Conservation (phyloP, 2,797 vertebrate genomes). For the Silurus lanzhouensis region DNA sequence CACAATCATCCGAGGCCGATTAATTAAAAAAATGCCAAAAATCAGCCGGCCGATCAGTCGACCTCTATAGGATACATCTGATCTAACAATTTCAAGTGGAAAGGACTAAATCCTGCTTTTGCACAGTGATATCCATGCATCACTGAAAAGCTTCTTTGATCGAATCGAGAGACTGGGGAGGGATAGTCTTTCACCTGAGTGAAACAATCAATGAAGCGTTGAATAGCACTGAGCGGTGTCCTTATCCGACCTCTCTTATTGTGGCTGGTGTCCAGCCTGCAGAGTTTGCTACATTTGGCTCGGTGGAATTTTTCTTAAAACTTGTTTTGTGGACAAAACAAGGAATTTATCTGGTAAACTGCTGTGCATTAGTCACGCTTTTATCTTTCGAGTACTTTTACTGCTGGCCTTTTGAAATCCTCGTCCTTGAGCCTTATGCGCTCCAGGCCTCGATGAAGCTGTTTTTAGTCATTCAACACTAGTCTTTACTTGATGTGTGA, state of each 20-base stretch:
- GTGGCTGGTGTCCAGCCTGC: slow-evolving; percentile 23
- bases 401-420: slow-evolving; percentile 9
- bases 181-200: slow-evolving; percentile 24
- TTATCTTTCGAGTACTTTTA: slow-evolving; percentile 7
- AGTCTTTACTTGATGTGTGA: slow-evolving; percentile 4
- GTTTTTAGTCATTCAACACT: background rate
- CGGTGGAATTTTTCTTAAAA: background rate
- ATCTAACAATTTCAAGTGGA: background rate
- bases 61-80: background rate
- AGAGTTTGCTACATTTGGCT: slow-evolving; percentile 3
- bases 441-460: background rate
- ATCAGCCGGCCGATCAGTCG: too few relatives aligned
- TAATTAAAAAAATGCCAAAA: too few relatives aligned
- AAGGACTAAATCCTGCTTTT: background rate
- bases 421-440: background rate
- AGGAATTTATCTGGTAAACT: slow-evolving; percentile 32
- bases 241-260: slow-evolving; percentile 29
- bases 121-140: background rate
- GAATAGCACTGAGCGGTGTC: slow-evolving; percentile 26
- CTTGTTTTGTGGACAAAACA: slow-evolving; percentile 26
- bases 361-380: slow-evolving; percentile 21
- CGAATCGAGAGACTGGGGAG: background rate
- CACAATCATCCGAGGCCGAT: too few relatives aligned
- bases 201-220: slow-evolving; percentile 26
- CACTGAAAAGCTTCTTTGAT: slow-evolving; percentile 26